Percentiles rank a stretch among this genome's conserved stretches.
Evolutionary conservation across 2,797 vertebrate species (phyloP).

Genomic region (Jordanella pulchra): DNA sequence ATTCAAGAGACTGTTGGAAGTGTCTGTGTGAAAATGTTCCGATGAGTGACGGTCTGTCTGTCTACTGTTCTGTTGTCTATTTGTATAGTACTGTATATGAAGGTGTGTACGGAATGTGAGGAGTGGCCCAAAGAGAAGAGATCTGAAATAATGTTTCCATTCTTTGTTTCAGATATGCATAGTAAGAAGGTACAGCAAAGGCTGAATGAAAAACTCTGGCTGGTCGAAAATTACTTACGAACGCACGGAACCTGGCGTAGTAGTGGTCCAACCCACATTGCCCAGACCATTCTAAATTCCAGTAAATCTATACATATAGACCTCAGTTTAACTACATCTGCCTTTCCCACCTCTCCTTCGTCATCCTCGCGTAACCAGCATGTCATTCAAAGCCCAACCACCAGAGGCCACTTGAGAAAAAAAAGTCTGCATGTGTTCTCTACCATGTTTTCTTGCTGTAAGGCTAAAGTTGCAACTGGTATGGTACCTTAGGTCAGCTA

Average conservation of each 20-base stretch:
- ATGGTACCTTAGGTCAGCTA: conserved; percentile 65
- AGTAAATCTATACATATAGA: conserved; percentile 77
- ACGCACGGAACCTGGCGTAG: conserved; percentile 84
- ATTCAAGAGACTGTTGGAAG: conserved; percentile 32
- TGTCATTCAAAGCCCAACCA: conserved; percentile 73
- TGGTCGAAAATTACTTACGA: conserved; percentile 85
- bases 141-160: conserved; percentile 89
- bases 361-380: conserved; percentile 72
- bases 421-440: conserved; percentile 68
- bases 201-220: conserved; percentile 86
- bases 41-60: conserved; percentile 32
- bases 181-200: conserved; percentile 87
- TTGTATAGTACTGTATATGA: conserved; percentile 54
- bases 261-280: conserved; percentile 80
- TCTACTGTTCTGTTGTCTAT: conserved; percentile 58
- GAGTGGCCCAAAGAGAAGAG: conserved; percentile 87
- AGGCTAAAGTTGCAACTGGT: conserved; percentile 70
- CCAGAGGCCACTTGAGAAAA: conserved; percentile 63
- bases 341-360: conserved; percentile 58
- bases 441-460: conserved; percentile 38
- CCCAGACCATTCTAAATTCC: conserved; percentile 78
- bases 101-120: conserved; percentile 67
- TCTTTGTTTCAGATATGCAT: conserved; percentile 88
- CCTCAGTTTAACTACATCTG: conserved; percentile 66
- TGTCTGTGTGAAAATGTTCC: conserved; percentile 43